Evolutionary conservation across 2,797 vertebrate genomes (phyloP).

Genomic region (Halcyon smyrnensis): DNA sequence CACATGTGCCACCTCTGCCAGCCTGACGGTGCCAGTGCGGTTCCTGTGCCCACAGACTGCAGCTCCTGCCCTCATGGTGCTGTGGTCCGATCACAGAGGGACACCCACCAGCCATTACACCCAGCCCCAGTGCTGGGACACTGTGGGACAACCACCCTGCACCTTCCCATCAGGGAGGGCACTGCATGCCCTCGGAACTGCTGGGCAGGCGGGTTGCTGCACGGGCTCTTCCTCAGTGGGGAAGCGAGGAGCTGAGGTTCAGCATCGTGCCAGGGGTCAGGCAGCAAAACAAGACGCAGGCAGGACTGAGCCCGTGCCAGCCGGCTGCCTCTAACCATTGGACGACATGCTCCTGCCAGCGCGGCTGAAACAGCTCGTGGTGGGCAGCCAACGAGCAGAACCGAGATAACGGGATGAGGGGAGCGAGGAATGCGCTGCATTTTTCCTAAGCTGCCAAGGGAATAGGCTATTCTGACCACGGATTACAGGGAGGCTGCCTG

Average conservation of each 20-base stretch:
- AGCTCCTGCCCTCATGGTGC: not conserved
- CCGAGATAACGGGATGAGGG: not conserved
- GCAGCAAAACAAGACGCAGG: not conserved
- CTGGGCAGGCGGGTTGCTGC: not conserved
- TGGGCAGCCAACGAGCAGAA: conserved; percentile 41
- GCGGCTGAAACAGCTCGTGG: not conserved
- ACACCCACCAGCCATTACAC: fast-evolving
- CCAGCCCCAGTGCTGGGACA: not conserved
- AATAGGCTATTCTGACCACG: not conserved
- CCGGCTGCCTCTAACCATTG: not conserved
- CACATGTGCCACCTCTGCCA: fast-evolving
- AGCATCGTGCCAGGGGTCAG: not conserved
- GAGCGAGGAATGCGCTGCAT: not conserved
- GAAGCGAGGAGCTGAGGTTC: not conserved
- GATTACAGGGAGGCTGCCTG: not conserved
- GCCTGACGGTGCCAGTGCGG: fast-evolving
- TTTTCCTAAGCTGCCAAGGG: not conserved
- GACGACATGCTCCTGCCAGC: not conserved
- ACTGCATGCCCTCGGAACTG: fast-evolving
- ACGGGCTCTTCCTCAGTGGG: fast-evolving
- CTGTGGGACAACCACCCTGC: not conserved
- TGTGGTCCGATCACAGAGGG: fast-evolving
- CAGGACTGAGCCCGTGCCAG: not conserved
- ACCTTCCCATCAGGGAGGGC: fast-evolving
- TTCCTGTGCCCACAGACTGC: fast-evolving